Percentiles rank a stretch among this genome's conserved stretches.
phyloP scores from a whole-genome alignment of 2,797 vertebrate genomes.

The Characodon lateralis region DNA sequence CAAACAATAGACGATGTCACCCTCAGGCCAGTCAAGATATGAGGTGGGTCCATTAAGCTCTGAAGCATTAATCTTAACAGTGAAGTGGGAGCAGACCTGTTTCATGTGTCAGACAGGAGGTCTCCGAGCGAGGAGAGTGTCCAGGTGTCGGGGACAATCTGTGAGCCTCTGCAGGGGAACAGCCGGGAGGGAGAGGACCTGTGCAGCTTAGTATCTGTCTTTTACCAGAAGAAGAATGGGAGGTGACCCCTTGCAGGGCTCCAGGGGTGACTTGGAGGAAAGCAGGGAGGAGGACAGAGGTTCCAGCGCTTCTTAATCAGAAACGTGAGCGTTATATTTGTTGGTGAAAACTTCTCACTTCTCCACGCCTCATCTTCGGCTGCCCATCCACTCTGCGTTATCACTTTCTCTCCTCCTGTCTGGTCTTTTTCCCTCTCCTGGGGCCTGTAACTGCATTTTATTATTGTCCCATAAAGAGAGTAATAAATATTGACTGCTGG shows the following conservation, averaged over 20 bases:
- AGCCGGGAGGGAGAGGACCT: too few species aligned
- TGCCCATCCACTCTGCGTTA: slow-evolving; percentile 33
- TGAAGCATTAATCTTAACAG: slow-evolving; percentile 50
- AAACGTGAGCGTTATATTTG: slow-evolving; percentile 60
- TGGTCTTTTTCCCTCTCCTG: slow-evolving; percentile 50
- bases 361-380: slow-evolving; percentile 14
- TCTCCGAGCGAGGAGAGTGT: slow-evolving; percentile 53
- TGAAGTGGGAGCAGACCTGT: slow-evolving; percentile 41
- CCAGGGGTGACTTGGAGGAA: slow-evolving; percentile 40
- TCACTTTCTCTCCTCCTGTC: slow-evolving; percentile 43
- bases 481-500: slow-evolving; percentile 81
- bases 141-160: slow-evolving; percentile 36
- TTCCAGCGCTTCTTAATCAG: slow-evolving; percentile 54
- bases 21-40: slow-evolving; percentile 52
- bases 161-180: slow-evolving; percentile 12
- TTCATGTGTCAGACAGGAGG: slow-evolving; percentile 55
- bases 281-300: slow-evolving; percentile 29
- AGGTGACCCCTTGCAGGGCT: slow-evolving; percentile 57
- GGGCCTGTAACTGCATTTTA: slow-evolving; percentile 77
- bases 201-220: slow-evolving; percentile 37
- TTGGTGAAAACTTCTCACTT: slow-evolving; percentile 17
- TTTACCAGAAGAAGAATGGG: slow-evolving; percentile 62
- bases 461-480: slow-evolving; percentile 80
- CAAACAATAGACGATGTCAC: slow-evolving; percentile 54
- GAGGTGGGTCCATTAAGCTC: slow-evolving; percentile 31